Base-by-base conservation (phyloP, 2,888 invertebrate genomes). In the Cheilosia vernalis region DNA sequence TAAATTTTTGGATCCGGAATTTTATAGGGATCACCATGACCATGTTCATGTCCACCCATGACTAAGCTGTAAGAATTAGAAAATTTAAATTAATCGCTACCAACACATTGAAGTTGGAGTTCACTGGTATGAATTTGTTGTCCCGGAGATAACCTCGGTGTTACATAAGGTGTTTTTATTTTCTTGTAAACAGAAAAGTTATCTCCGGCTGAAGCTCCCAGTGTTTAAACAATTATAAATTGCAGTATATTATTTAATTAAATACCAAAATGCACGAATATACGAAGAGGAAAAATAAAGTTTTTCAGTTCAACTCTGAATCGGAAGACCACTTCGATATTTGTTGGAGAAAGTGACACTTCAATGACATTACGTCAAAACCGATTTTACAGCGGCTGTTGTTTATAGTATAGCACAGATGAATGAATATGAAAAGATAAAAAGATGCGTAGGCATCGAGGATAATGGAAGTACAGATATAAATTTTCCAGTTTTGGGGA, bases 1-100 rank as follows among this genome's bases (percentile, higher is more conserved):
- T 96, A 98, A 55, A 94, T 93, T 55, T 93, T 93, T 88, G 95
- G 94, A 90, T 95, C 95, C 0, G 97, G 97, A 7, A 98, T 91
- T 90, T 92, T 93, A 89, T 94, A 95, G 2, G 94, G 93, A 82
- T 93, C 93, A 63, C 91, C 93, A 89, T 93, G 93, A 87, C 92
- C 92, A 87, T 93, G 93, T 27, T 90, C 93, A 89, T 94, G 93
- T 81, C 94, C 94, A 85, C 94, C 94, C 93, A 94, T 93, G 88
- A 87, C 91, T 7, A 33, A 15, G n/a, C 30, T 10, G n/a, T 10
- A 13, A 55, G 17, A 49, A 13, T 53, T 53, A 42, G 2, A 33
- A 21, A 27, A 17, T 2, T 19, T 6, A 19, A 64, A 13, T 17
- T 30, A 17, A 17, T 15, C 6, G 13, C 5, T 51, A 19, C 7